Percentiles rank a stretch among this genome's conserved stretches.
Evolutionary conservation across 2,888 invertebrate genomes (phyloP).

Genomic region (Pterobdella sp.): DNA sequence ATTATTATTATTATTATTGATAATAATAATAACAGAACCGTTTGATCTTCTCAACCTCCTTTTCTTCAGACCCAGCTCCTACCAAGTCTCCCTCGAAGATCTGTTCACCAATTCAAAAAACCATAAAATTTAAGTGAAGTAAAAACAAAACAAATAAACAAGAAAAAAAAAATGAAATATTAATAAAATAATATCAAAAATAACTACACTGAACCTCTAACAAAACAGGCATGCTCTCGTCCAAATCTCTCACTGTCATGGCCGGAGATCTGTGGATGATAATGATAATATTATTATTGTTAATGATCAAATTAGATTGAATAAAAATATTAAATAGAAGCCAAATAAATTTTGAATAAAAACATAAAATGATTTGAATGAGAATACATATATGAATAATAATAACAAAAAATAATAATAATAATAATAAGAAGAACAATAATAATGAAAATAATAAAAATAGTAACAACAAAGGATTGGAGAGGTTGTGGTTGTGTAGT

Average conservation of each 20-base stretch:
- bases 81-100: constrained; percentile 80
- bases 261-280: constrained; percentile 43
- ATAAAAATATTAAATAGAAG: too few relatives aligned
- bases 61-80: constrained; percentile 78
- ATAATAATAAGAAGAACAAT: too few relatives aligned
- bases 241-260: constrained; percentile 71
- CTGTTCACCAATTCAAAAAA: too few relatives aligned
- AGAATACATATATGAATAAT: too few relatives aligned
- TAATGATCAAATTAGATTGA: too few relatives aligned
- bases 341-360: too few relatives aligned
- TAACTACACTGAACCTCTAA: constrained; percentile 58
- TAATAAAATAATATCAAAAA: background rate
- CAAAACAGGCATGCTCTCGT: constrained; percentile 67
- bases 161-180: constrained; percentile 1
- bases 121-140: too few relatives aligned
- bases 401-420: too few relatives aligned
- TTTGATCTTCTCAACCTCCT: constrained; percentile 64
- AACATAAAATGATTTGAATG: too few relatives aligned
- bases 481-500: constrained; percentile 51
- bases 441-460: too few relatives aligned
- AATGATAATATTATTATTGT: too few relatives aligned
- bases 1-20: background rate
- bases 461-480: too few relatives aligned
- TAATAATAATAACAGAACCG: background rate
- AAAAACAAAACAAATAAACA: background rate